Evolutionary conservation across 1,140 invertebrate genomes (phyloP).

Genomic region (Thaumatotibia leucotreta): DNA sequence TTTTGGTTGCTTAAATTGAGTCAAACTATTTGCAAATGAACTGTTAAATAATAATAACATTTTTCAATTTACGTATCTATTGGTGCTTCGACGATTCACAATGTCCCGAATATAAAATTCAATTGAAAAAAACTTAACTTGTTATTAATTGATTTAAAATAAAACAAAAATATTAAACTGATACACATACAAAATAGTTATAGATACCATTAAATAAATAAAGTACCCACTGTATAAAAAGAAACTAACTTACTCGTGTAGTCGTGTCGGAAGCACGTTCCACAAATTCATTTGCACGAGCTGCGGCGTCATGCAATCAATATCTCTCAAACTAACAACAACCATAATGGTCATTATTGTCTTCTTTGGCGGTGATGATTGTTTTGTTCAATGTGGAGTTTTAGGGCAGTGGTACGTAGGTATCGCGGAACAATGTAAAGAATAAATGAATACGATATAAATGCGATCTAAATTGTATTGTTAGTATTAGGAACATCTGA

Average conservation of each 20-base stretch:
- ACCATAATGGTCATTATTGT: slow-evolving; percentile 21
- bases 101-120: no score
- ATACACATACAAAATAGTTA: not conserved
- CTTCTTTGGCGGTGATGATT: slow-evolving; percentile 53
- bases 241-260: not conserved
- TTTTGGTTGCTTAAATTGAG: no score
- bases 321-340: not conserved
- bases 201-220: no score
- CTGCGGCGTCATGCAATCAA: not conserved
- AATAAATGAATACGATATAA: not conserved
- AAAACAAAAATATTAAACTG: not conserved
- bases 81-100: no score
- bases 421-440: not conserved
- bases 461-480: not conserved
- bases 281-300: slow-evolving; percentile 64
- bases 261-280: not conserved
- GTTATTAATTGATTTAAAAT: not conserved
- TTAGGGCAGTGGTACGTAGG: slow-evolving; percentile 15
- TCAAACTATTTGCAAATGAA: no score
- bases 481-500: not conserved
- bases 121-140: not conserved
- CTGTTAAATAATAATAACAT: no score
- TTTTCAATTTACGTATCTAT: no score
- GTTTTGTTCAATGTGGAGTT: slow-evolving; percentile 23
- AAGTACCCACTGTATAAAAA: not conserved